Conservation (phyloP, 2,113 vertebrate genomes). For the Isurus oxyrinchus region DNA sequence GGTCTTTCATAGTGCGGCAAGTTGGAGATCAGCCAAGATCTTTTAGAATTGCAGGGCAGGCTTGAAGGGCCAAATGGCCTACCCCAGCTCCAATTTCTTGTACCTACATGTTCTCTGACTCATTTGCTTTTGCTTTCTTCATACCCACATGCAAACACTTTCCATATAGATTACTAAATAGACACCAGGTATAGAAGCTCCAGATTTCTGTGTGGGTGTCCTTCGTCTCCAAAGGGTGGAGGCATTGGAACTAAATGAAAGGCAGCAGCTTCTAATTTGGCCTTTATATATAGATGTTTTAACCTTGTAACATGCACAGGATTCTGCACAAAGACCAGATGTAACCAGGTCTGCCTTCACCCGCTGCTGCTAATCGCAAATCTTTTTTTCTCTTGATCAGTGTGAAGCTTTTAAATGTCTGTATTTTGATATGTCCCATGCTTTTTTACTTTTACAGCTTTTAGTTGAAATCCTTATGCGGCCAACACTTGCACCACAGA, state of each 20-base stretch:
- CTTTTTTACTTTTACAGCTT: slow-evolving; percentile 60
- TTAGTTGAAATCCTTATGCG: slow-evolving; percentile 97
- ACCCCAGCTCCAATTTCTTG: too few species aligned
- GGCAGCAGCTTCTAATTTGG: not conserved
- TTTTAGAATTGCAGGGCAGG: too few species aligned
- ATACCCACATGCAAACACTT: too few species aligned
- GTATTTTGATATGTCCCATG: not conserved
- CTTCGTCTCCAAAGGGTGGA: not conserved
- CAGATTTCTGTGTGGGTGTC: not conserved
- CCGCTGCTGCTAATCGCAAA: not conserved
- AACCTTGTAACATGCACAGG: not conserved
- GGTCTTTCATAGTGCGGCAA: too few species aligned
- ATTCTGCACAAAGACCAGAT: not conserved
- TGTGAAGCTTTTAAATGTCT: not conserved
- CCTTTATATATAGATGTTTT: not conserved
- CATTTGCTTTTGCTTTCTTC: too few species aligned
- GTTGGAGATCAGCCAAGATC: too few species aligned
- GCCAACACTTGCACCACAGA: slow-evolving; percentile 87
- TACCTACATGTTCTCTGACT: too few species aligned
- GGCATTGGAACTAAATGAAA: not conserved
- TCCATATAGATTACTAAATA: too few species aligned
- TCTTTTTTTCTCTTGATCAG: not conserved
- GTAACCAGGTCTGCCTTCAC: not conserved
- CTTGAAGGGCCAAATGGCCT: too few species aligned
- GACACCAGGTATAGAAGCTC: not conserved